Evolutionary conservation across 2,113 vertebrate species (phyloP), one percentile per base, ranked within the genome.

Genomic region (Stigmatopora nigra): DNA sequence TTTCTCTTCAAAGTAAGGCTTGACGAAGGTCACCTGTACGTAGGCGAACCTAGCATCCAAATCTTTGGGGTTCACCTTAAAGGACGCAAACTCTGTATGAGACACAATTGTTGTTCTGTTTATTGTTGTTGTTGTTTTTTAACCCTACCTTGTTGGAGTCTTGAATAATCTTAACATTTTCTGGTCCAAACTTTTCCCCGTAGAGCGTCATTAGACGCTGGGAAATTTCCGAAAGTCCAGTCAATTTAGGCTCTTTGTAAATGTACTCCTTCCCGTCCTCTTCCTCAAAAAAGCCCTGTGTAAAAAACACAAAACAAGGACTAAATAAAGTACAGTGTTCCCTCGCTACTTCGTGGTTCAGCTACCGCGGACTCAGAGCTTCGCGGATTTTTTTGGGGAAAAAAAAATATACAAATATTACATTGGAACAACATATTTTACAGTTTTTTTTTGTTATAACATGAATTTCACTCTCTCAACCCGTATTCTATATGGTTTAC

Each of bases 211-310:
- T 85, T 48, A 99, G 92, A 57, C 95, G 92, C 73, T 94, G 92
- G 25, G 96, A 98, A 86, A 99, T 98, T 77, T 99, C 96, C 0
- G 96, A 95, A 35, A 99, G 92, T 22, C 93, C 92, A 0, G 97
- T 99, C 63, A 98, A 91, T 77, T 99, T 98, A 52, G 96, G 95
- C 31, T 99, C 97, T 78, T 98, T 99, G 87, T 99, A 99, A 71
- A 99, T 92, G 38, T 99, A 98, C 61, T 97, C 96, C 68, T 96
- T 98, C 36, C 96, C 93, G 57, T 99, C 97, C 75, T 98, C 95
- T 73, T 99, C 95, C 89, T 99, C 97, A 72, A 98, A 99, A 87
- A 95, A 98, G 0, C 92, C 86, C 95, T 98, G 76, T 11, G 49
- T 0, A 67, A 72, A 72, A 66, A 72, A 64, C 11, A 71, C 12